Evolutionary conservation across 2,888 invertebrate species (phyloP).

Genomic region (Chymomyza fuscimana): DNA sequence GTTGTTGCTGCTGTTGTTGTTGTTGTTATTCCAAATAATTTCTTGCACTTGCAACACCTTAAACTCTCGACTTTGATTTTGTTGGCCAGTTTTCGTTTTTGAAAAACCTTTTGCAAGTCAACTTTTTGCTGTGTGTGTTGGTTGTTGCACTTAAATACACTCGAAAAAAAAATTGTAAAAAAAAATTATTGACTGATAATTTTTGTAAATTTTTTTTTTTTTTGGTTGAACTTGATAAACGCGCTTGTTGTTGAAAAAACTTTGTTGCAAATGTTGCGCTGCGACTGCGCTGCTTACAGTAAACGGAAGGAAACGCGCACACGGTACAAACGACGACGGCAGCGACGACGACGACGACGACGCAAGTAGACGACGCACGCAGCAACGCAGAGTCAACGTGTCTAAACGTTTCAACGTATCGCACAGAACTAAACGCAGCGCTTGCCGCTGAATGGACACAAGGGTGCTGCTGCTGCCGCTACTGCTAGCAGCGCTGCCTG

Average conservation of each 20-base stretch:
- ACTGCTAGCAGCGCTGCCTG: constrained; percentile 12
- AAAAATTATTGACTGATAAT: constrained; percentile 12
- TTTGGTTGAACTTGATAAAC: neutral
- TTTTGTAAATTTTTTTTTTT: neutral
- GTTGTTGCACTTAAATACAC: constrained; percentile 36
- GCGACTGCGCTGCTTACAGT: neutral
- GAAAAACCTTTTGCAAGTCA: neutral
- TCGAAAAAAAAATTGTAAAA: constrained; percentile 41
- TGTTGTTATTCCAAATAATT: neutral
- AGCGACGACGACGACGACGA: constrained; percentile 16
- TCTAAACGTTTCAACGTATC: constrained; percentile 78
- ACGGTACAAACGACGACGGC: neutral
- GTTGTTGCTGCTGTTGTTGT: no score
- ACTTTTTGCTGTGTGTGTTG: constrained; percentile 17
- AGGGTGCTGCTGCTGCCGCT: constrained; percentile 31
- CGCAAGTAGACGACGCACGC: neutral
- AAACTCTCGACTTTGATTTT: neutral
- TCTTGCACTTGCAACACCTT: no score
- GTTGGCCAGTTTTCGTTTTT: neutral
- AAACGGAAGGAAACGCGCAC: neutral
- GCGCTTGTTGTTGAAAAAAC: neutral
- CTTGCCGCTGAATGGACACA: constrained; percentile 29
- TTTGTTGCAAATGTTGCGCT: constrained; percentile 2
- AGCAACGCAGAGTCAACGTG: constrained; percentile 59
- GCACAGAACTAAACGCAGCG: constrained; percentile 75